Evolutionary conservation across 1,140 invertebrate genomes (phyloP).

Genomic region (Ceratina australensis): DNA sequence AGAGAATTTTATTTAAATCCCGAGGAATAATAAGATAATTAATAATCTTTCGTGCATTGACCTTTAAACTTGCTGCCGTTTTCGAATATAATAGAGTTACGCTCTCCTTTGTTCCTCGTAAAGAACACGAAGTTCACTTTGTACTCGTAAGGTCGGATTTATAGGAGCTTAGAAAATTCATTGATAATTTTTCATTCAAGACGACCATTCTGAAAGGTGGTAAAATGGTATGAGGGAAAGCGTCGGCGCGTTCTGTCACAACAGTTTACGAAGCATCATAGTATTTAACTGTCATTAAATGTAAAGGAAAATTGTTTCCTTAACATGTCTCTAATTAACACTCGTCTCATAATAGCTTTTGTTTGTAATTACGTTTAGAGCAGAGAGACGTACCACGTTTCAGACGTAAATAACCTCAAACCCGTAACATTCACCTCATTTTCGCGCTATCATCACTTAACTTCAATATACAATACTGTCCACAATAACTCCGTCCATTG

Average conservation of each 20-base stretch:
- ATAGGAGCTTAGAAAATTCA: neutral
- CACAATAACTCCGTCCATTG: too few relatives aligned
- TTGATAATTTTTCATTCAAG: neutral
- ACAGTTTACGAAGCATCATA: neutral
- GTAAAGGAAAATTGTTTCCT: conserved; percentile 22
- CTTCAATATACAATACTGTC: too few relatives aligned
- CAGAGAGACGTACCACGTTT: neutral
- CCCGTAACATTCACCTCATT: neutral
- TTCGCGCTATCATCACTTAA: too few relatives aligned
- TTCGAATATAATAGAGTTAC: neutral
- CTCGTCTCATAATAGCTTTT: neutral
- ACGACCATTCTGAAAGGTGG: neutral
- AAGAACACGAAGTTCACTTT: neutral
- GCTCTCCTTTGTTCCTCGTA: neutral
- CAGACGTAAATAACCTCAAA: conserved; percentile 35
- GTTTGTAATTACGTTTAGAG: neutral
- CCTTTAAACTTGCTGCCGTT: too few relatives aligned
- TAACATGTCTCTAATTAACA: conserved; percentile 3
- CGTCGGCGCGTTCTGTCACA: conserved; percentile 2
- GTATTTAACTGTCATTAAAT: neutral
- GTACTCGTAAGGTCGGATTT: neutral
- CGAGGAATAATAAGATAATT: too few relatives aligned
- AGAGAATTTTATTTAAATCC: too few relatives aligned
- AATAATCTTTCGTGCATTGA: too few relatives aligned
- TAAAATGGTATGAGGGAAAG: neutral